Percentiles rank a stretch among this genome's conserved stretches.
These are phyloP conservation scores for Silurus aristotelis DNA, from an alignment of 2,797 vertebrate genomes.

Conservation along the genomic window DNA sequence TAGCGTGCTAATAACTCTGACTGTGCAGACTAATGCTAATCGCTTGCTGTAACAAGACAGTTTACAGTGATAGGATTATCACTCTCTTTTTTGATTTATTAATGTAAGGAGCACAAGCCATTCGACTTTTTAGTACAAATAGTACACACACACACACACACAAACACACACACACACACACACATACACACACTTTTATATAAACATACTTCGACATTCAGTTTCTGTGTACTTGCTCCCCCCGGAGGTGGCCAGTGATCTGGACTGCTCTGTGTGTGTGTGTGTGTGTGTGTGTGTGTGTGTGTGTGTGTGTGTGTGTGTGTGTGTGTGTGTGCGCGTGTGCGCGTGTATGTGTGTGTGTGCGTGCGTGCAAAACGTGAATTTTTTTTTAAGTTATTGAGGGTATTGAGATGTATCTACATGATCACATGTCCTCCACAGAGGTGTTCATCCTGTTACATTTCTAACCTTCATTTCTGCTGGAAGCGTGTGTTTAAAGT, in stretches of 20 bases:
- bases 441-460: background rate
- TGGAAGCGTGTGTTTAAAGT: slow-evolving; percentile 31
- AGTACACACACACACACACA: too few relatives aligned
- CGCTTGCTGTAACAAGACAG: background rate
- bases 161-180: too few relatives aligned
- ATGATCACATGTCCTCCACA: background rate
- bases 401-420: too few relatives aligned
- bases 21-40: background rate
- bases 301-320: background rate
- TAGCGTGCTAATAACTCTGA: slow-evolving; percentile 6
- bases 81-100: too few relatives aligned
- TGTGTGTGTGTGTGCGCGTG: background rate
- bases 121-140: too few relatives aligned
- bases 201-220: background rate
- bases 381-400: too few relatives aligned
- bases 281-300: slow-evolving; percentile 21
- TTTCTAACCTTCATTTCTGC: background rate
- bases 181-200: too few relatives aligned
- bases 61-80: too few relatives aligned
- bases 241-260: background rate
- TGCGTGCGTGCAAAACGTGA: background rate
- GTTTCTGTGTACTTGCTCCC: background rate
- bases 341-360: background rate
- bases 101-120: too few relatives aligned
- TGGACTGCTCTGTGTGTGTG: background rate